Evolutionary conservation across 2,113 vertebrate species (phyloP).

Genomic region (Amphiprion ocellaris): DNA sequence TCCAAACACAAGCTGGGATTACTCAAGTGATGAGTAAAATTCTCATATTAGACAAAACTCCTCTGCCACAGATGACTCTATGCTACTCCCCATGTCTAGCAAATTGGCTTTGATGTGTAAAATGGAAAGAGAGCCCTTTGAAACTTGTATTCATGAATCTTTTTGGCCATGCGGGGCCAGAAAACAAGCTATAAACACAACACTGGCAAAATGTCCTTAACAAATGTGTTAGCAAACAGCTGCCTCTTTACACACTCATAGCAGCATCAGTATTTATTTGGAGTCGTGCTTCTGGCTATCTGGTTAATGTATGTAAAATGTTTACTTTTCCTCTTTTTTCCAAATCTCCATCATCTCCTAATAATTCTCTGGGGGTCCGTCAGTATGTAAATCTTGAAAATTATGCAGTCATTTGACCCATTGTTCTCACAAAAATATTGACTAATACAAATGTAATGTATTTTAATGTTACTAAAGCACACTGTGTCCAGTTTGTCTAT

Average conservation of each 20-base stretch:
- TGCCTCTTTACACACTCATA: background rate
- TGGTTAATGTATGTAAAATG: background rate
- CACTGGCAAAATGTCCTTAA: background rate
- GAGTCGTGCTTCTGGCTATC: background rate
- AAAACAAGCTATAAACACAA: conserved; percentile 7
- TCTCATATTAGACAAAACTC: background rate
- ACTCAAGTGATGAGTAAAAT: too few relatives aligned
- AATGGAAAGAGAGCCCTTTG: background rate
- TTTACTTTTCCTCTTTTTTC: background rate
- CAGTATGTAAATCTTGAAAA: too few relatives aligned
- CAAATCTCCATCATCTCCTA: too few relatives aligned
- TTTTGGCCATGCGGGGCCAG: background rate
- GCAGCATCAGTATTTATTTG: background rate
- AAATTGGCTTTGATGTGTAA: conserved; percentile 9
- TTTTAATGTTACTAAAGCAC: too few relatives aligned
- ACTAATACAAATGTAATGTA: too few relatives aligned
- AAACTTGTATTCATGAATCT: background rate
- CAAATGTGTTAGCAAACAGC: background rate
- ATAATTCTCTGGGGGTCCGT: too few relatives aligned
- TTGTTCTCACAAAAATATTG: too few relatives aligned
- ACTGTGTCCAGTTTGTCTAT: too few relatives aligned
- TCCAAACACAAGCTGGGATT: too few relatives aligned
- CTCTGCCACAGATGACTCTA: background rate
- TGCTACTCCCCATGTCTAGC: background rate
- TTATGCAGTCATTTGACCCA: too few relatives aligned